Evolutionary conservation across 1,140 invertebrate species (phyloP).

Genomic region (Papilio polyxenes): DNA sequence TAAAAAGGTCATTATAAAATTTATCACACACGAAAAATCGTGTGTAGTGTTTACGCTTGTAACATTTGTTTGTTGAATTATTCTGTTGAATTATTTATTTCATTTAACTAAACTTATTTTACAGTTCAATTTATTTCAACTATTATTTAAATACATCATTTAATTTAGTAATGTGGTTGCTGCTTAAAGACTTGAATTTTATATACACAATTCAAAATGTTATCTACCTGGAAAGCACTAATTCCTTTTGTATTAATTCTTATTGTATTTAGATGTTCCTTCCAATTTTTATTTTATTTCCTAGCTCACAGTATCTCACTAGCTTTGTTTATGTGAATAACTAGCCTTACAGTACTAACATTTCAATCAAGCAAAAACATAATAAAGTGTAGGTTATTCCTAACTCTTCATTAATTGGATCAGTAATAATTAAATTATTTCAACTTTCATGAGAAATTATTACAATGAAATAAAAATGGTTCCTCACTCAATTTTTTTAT

Average conservation of each 20-base stretch:
- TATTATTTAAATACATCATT: not conserved
- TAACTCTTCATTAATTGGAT: no score
- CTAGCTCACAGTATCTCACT: no score
- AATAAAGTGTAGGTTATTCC: no score
- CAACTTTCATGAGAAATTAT: no score
- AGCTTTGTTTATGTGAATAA: no score
- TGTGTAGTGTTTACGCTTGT: not conserved
- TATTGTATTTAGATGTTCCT: not conserved
- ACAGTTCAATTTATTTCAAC: no score
- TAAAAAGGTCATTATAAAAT: conserved; percentile 19
- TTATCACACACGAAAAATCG: not conserved
- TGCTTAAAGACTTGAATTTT: not conserved
- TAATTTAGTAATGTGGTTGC: not conserved
- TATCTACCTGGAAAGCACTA: no score
- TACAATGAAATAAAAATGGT: no score
- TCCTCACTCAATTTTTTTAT: not conserved
- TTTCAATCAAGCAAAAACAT: no score
- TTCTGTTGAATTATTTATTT: not conserved
- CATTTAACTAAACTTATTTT: not conserved
- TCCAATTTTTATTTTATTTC: not conserved
- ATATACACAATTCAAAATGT: not conserved
- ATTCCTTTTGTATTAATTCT: not conserved
- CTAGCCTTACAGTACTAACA: no score
- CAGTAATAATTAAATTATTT: no score
- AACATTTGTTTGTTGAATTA: not conserved